These are phyloP conservation scores for Cheilosia pagana DNA, from an alignment of 2,888 invertebrate species.

Conservation along the genomic window DNA sequence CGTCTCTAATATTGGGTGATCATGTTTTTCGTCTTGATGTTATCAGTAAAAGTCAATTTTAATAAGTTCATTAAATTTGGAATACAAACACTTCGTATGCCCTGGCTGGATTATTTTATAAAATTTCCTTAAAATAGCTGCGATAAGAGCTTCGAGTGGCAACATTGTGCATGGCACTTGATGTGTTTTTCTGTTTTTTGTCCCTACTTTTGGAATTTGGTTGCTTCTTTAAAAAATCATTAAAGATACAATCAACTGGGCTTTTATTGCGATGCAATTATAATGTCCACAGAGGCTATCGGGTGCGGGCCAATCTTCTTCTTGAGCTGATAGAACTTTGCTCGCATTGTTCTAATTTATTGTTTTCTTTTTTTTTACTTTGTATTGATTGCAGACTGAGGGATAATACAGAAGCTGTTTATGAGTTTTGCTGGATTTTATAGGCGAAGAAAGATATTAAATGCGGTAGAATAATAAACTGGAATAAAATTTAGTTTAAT, in stretches of 20 bases:
- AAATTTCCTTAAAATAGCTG: not conserved
- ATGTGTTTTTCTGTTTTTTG: slow-evolving; percentile 8
- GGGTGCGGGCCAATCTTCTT: slow-evolving; percentile 27
- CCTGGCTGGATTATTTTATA: not conserved
- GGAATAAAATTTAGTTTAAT: not conserved
- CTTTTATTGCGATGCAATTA: slow-evolving; percentile 59
- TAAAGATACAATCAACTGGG: slow-evolving; percentile 19
- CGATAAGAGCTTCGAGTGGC: slow-evolving; percentile 47
- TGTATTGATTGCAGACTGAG: slow-evolving; percentile 1
- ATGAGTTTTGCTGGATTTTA: slow-evolving; percentile 16
- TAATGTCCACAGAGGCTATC: slow-evolving; percentile 51
- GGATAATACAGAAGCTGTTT: slow-evolving; percentile 3
- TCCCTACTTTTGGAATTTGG: slow-evolving; percentile 7
- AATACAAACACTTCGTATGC: slow-evolving; percentile 16
- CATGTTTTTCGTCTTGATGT: slow-evolving; percentile 15
- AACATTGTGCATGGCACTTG: slow-evolving; percentile 40
- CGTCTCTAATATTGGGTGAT: slow-evolving; percentile 20
- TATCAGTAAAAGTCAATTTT: slow-evolving; percentile 49
- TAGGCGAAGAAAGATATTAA: not conserved
- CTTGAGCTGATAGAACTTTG: slow-evolving; percentile 20
- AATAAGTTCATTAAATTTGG: slow-evolving; percentile 48
- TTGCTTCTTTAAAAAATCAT: slow-evolving; percentile 6
- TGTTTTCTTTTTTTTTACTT: slow-evolving; percentile 4
- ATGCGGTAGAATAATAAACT: slow-evolving; percentile 3
- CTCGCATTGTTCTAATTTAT: slow-evolving; percentile 37